These are phyloP conservation scores for Apteryx owenii DNA, from an alignment of 2,113 vertebrate genomes.

Conservation along the genomic window DNA sequence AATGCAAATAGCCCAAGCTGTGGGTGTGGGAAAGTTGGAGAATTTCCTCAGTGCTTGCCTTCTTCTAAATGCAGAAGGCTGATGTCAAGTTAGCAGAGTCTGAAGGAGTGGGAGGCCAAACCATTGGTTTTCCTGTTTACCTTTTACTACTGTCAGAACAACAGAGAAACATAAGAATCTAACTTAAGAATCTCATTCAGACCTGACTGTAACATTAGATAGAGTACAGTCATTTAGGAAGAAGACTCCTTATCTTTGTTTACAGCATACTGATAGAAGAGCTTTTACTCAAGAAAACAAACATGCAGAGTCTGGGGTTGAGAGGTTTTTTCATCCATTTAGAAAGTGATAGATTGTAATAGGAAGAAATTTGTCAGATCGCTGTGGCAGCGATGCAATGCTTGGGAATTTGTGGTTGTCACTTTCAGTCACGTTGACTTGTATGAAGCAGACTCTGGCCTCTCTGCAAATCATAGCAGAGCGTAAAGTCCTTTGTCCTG, in stretches of 20 bases:
- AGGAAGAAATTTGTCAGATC: not conserved
- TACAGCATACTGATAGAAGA: not conserved
- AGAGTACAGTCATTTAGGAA: not conserved
- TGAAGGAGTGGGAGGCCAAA: not conserved
- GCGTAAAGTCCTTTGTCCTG: not conserved
- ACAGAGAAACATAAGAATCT: conserved; percentile 4
- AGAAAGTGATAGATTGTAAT: not conserved
- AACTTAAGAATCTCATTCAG: not conserved
- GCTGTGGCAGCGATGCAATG: not conserved
- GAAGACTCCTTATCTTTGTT: conserved; percentile 50
- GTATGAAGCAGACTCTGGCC: not conserved
- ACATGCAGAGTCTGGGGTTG: not conserved
- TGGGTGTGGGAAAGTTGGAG: conserved; percentile 14
- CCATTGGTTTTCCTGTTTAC: not conserved
- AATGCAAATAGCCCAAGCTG: conserved; percentile 24
- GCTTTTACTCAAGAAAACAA: not conserved
- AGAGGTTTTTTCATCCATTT: not conserved
- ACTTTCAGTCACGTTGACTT: not conserved
- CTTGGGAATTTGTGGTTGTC: not conserved
- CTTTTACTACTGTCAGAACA: conserved; percentile 12
- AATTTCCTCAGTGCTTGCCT: not conserved
- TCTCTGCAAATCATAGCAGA: not conserved
- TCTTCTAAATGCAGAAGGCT: not conserved
- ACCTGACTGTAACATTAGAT: not conserved
- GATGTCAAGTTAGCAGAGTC: not conserved